A percentile compares a stretch with the other conserved stretches of the same genome.
These are phyloP conservation scores for Fragum sueziense DNA, from an alignment of 2,888 invertebrate species.

Conservation along the genomic window DNA sequence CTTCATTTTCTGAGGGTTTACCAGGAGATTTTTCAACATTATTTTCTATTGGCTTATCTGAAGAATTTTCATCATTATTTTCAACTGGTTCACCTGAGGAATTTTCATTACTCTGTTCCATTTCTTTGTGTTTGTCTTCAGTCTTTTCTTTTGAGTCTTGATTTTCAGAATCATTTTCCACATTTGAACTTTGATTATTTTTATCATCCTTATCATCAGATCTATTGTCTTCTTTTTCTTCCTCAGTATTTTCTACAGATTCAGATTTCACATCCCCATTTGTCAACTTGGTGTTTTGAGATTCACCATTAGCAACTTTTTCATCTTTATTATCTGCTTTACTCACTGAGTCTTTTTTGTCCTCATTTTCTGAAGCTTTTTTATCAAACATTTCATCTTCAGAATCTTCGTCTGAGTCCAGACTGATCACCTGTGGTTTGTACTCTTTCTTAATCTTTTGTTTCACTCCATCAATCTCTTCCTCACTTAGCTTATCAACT, in stretches of 20 bases:
- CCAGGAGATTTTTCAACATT: not conserved
- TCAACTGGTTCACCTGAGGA: not conserved
- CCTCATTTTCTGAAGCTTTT: not conserved
- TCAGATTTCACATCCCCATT: not conserved
- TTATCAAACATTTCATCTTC: conserved; percentile 48
- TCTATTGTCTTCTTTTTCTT: conserved; percentile 1
- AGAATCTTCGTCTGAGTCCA: conserved; percentile 56
- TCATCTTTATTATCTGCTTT: not conserved
- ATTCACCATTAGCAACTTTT: conserved; percentile 21
- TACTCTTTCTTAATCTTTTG: conserved; percentile 56
- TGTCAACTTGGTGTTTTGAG: conserved; percentile 18
- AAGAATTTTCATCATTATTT: too few relatives aligned
- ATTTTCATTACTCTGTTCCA: not conserved
- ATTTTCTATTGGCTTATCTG: conserved; percentile 8
- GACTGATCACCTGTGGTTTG: conserved; percentile 56
- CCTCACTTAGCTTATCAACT: conserved; percentile 58
- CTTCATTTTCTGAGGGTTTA: not conserved
- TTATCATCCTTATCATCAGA: conserved; percentile 22
- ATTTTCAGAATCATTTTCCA: not conserved
- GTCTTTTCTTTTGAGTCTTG: not conserved
- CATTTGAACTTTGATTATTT: conserved; percentile 2
- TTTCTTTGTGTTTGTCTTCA: conserved; percentile 9
- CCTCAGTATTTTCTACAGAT: not conserved
- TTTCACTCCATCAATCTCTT: conserved; percentile 47
- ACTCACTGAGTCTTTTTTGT: not conserved